phyloP scores from a whole-genome alignment of 2,113 vertebrate species.

The Pelusios castaneus region DNA sequence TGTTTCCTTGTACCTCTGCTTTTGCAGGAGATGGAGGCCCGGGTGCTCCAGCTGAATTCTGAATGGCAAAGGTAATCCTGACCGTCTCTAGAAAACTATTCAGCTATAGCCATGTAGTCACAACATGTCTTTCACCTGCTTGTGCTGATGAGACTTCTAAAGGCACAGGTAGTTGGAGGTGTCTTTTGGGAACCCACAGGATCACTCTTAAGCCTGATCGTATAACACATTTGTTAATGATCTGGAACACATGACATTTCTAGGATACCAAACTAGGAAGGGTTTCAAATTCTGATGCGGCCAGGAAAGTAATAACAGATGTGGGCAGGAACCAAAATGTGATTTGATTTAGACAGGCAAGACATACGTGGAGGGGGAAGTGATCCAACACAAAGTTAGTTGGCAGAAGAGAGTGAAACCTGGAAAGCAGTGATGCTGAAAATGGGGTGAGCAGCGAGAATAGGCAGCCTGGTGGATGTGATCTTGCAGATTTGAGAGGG shows the following conservation, averaged over 20 bases:
- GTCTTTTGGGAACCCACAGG: neutral
- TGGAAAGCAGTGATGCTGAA: neutral
- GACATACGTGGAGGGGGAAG: fast-evolving
- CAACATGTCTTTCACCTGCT: too few species aligned
- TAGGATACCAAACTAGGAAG: neutral
- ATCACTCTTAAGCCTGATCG: neutral
- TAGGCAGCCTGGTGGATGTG: neutral
- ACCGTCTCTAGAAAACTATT: fast-evolving
- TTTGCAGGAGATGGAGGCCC: conserved; percentile 72
- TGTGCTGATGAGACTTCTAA: neutral
- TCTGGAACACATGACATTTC: neutral
- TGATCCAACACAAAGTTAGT: neutral
- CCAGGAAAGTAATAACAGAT: neutral
- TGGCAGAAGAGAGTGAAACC: fast-evolving
- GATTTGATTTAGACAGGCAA: neutral
- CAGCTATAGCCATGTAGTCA: neutral
- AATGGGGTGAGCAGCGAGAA: neutral
- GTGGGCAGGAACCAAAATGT: neutral
- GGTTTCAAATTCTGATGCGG: neutral
- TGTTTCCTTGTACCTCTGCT: neutral
- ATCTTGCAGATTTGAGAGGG: neutral
- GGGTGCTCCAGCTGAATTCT: conserved; percentile 68
- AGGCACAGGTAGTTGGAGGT: neutral
- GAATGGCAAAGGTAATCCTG: conserved; percentile 76
- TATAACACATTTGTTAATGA: too few species aligned